Evolutionary conservation across 2,113 vertebrate genomes (phyloP).

Genomic region (Hiodon tergisus): DNA sequence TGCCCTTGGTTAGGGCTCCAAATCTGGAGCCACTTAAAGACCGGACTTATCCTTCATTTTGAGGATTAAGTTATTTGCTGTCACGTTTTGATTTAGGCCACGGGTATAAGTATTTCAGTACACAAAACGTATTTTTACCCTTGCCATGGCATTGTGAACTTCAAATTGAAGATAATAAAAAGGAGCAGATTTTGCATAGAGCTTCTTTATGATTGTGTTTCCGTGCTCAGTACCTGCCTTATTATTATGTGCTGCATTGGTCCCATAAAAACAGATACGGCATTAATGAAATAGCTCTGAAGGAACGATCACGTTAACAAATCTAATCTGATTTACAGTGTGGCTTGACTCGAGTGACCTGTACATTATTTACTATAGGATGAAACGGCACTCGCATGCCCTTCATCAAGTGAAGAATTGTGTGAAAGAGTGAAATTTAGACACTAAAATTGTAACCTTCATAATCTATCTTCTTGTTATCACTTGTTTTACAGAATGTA

Average conservation of each 20-base stretch:
- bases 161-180: conserved; percentile 36
- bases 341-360: no score
- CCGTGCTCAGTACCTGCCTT: neutral
- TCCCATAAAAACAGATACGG: no score
- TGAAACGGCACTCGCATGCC: no score
- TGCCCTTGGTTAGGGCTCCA: conserved; percentile 51
- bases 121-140: conserved; percentile 33
- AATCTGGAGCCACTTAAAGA: conserved; percentile 61
- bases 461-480: no score
- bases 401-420: no score
- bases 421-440: no score
- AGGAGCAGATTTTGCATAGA: neutral
- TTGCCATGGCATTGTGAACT: conserved; percentile 25
- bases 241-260: neutral
- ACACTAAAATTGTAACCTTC: no score
- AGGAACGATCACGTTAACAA: no score
- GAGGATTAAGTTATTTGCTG: conserved; percentile 63
- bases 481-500: no score
- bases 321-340: no score
- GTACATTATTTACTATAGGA: no score
- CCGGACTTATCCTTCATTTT: conserved; percentile 62
- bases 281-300: no score
- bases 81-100: conserved; percentile 58
- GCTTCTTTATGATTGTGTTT: neutral
- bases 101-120: conserved; percentile 59